Conservation (phyloP, 2,797 vertebrate genomes). For the Chaenodraco wilsoni region DNA sequence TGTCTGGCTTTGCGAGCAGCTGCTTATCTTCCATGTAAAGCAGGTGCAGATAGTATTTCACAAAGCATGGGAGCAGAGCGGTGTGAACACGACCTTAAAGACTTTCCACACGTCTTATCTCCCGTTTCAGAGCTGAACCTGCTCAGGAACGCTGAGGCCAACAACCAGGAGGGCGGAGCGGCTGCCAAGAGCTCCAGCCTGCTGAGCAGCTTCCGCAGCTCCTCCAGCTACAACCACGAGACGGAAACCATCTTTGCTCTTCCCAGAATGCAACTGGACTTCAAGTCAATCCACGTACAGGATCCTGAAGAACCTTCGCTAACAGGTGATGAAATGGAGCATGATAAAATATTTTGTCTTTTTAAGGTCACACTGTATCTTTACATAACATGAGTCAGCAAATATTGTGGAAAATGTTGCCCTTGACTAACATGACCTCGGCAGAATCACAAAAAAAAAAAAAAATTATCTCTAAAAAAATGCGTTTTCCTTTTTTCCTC, state of each 20-base stretch:
- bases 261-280: constrained; percentile 98
- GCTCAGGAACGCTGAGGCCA: constrained; percentile 95
- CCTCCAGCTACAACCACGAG: constrained; percentile 97
- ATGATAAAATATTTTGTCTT: not conserved
- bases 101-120: constrained; percentile 44
- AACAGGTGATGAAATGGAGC: constrained; percentile 80
- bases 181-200: constrained; percentile 93
- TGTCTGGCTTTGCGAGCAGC: constrained; percentile 1
- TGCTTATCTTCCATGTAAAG: constrained; percentile 54
- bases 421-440: not conserved
- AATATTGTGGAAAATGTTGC: not conserved
- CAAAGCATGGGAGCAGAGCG: constrained; percentile 19
- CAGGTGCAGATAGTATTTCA: constrained; percentile 39
- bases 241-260: constrained; percentile 98
- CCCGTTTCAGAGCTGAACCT: constrained; percentile 89
- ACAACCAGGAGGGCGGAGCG: constrained; percentile 89
- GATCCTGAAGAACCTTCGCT: constrained; percentile 94
- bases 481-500: not conserved
- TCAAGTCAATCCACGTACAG: constrained; percentile 97
- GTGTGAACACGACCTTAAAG: constrained; percentile 36
- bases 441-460: not conserved
- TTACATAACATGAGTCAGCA: not conserved
- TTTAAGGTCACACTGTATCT: not conserved
- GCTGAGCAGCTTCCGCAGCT: constrained; percentile 92
- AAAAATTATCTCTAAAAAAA: not conserved